These are phyloP conservation scores for Myiozetetes cayanensis DNA, from an alignment of 2,113 vertebrate genomes.

Conservation along the genomic window DNA sequence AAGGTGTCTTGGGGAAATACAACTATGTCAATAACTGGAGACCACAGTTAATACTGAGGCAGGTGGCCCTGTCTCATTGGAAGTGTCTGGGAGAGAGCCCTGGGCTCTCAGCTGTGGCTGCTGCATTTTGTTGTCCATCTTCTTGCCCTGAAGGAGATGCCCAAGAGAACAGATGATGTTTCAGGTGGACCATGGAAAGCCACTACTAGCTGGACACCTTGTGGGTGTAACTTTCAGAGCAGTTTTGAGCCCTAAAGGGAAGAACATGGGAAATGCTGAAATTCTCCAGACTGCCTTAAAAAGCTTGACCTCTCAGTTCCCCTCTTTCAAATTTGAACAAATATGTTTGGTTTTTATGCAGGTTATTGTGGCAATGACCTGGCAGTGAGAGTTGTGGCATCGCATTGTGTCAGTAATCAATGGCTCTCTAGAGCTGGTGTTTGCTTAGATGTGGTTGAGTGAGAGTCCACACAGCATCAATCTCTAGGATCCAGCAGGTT, in stretches of 20 bases:
- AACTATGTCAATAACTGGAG: background rate
- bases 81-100: background rate
- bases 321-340: background rate
- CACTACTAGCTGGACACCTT: background rate
- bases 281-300: background rate
- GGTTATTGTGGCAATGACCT: background rate
- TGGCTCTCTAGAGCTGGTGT: background rate
- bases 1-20: background rate
- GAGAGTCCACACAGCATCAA: background rate
- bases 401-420: rapidly evolving
- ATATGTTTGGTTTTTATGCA: background rate
- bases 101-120: background rate
- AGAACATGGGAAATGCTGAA: background rate
- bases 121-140: background rate
- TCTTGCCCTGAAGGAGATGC: background rate
- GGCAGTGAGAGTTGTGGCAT: background rate
- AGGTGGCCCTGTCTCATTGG: background rate
- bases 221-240: background rate
- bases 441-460: background rate
- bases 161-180: background rate
- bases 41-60: background rate
- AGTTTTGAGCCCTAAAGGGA: background rate
- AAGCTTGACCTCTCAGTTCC: background rate
- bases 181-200: background rate
- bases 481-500: background rate